Evolutionary conservation across 2,797 vertebrate genomes (phyloP).

Genomic region (Ceryle rudis): DNA sequence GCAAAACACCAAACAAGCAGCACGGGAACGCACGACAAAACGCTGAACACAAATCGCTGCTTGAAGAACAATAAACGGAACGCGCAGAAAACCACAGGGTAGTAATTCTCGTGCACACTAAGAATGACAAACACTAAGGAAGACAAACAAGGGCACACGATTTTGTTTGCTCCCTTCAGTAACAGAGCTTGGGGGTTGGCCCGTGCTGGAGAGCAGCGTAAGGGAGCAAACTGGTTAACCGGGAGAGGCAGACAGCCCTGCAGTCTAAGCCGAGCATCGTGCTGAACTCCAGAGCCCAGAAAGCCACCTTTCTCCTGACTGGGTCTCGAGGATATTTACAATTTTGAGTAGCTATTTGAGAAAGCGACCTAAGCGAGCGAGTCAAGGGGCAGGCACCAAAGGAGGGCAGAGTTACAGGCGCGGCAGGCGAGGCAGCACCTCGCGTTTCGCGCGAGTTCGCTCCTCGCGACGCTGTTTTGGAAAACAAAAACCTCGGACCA

Average conservation of each 20-base stretch:
- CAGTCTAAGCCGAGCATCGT: neutral
- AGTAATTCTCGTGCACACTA: too few relatives aligned
- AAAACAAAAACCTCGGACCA: neutral
- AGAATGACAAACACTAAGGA: neutral
- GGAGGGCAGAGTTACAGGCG: neutral
- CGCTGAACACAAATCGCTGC: neutral
- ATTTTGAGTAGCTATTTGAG: slow-evolving; percentile 19
- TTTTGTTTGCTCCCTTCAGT: fast-evolving
- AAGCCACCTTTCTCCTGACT: fast-evolving
- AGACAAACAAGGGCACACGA: fast-evolving
- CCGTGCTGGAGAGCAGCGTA: fast-evolving
- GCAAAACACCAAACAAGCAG: neutral
- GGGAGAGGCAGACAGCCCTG: neutral
- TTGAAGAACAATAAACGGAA: fast-evolving
- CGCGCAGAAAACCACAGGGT: neutral
- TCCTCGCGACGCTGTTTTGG: fast-evolving
- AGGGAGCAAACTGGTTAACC: neutral
- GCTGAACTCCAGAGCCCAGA: neutral
- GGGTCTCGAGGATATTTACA: neutral
- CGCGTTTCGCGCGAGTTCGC: neutral
- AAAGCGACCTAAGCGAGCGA: neutral
- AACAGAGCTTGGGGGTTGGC: neutral
- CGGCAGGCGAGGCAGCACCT: neutral
- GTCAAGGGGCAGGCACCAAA: neutral
- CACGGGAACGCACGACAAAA: fast-evolving